These are phyloP conservation scores for Chaetogeoica ovagalla DNA, from an alignment of 2,888 invertebrate genomes.

Conservation along the genomic window DNA sequence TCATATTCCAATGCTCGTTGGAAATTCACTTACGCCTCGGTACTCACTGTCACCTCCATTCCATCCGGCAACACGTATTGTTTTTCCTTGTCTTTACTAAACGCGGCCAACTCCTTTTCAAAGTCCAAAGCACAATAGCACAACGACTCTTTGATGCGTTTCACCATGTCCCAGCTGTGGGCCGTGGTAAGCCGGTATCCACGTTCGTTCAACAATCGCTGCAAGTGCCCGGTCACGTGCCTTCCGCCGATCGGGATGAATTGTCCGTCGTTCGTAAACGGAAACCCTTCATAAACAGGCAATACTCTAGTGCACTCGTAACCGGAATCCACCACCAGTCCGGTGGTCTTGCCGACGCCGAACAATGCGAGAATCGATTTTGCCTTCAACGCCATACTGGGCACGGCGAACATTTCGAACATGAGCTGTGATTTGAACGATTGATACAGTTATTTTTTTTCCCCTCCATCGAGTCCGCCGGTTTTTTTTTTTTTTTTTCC, in stretches of 20 bases:
- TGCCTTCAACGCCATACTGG: constrained; percentile 90
- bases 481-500: too few relatives aligned
- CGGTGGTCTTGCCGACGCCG: constrained; percentile 91
- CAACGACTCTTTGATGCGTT: constrained; percentile 92
- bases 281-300: constrained; percentile 90
- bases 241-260: constrained; percentile 90
- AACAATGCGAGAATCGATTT: constrained; percentile 90
- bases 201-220: constrained; percentile 89
- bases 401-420: constrained; percentile 89
- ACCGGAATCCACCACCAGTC: constrained; percentile 88
- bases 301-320: constrained; percentile 92
- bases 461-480: too few relatives aligned
- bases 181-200: constrained; percentile 67
- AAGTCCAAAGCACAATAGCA: constrained; percentile 93
- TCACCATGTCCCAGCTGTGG: constrained; percentile 79
- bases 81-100: constrained; percentile 85
- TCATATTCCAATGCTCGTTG: background rate
- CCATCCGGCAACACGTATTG: constrained; percentile 90
- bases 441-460: background rate
- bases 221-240: constrained; percentile 88
- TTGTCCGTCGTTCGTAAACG: constrained; percentile 86
- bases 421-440: constrained; percentile 68
- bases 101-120: constrained; percentile 79
- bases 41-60: constrained; percentile 81
- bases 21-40: constrained; percentile 35